Evolutionary conservation across 2,888 invertebrate species (phyloP).

Genomic region (Orgyia antiqua): DNA sequence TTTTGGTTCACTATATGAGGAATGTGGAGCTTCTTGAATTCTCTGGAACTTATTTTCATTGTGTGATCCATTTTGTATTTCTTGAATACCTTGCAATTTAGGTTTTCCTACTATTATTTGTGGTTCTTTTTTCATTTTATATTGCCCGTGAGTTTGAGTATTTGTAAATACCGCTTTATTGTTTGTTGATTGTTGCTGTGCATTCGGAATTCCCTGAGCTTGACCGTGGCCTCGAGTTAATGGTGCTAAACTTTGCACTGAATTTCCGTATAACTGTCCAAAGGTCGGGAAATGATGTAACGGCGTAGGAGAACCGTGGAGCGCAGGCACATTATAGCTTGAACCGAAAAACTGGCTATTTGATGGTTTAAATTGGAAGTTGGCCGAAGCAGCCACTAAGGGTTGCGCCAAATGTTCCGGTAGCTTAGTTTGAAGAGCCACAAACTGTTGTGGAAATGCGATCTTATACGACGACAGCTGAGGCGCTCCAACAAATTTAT

Average conservation of each 20-base stretch:
- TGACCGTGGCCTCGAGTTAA: constrained; percentile 8
- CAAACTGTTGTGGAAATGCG: constrained; percentile 57
- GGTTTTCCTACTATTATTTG: constrained; percentile 12
- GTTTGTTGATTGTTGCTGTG: constrained; percentile 44
- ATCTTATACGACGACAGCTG: constrained; percentile 49
- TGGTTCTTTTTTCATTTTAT: constrained; percentile 22
- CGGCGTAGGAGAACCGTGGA: constrained; percentile 40
- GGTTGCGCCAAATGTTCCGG: constrained; percentile 64
- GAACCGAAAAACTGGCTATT: constrained; percentile 34
- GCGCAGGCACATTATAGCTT: constrained; percentile 40
- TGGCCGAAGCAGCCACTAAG: constrained; percentile 44
- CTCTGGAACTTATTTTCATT: constrained; percentile 11
- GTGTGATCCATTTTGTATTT: constrained; percentile 16
- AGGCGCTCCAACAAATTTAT: constrained; percentile 50
- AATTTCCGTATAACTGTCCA: constrained; percentile 43
- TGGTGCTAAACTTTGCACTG: constrained; percentile 38
- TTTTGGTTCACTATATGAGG: constrained; percentile 4
- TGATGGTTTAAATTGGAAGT: constrained; percentile 44
- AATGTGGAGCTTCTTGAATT: constrained; percentile 12
- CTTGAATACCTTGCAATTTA: constrained; percentile 34
- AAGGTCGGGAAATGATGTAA: constrained; percentile 33
- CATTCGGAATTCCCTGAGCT: constrained; percentile 15
- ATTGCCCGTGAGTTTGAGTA: constrained; percentile 31
- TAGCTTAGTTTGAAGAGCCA: constrained; percentile 53
- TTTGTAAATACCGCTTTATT: constrained; percentile 43